Evolutionary conservation across 2,888 invertebrate species (phyloP), one percentile per base, ranked within the genome.

Genomic region (Hypsopygia costalis): DNA sequence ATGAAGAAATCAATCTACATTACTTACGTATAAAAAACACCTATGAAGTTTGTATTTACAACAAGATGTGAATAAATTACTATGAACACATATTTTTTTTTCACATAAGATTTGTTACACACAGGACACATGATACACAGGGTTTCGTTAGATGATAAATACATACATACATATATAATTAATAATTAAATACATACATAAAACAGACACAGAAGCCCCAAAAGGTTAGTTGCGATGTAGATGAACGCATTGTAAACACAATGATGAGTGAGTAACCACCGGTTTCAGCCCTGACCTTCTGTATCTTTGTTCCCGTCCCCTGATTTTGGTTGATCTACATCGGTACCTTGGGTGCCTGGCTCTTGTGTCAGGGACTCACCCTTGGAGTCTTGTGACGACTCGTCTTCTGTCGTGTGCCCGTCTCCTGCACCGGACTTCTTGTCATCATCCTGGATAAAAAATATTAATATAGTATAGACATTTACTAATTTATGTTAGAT

Each of bases 351-450:
- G 63, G 66, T 65, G 57, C 67, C 67, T 36, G 67, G 47, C 38
- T 56, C 61, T 45, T 52, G 51, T 43, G 55, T 49, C 52, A 39
- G 55, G 37, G 66, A 86, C 80, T 87, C 81, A 81, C 87, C 88
- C 80, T 89, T 89, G 20, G 89, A 89, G 72, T 89, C 89, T 69
- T 89, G 89, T 10, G 89, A 89, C 34, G 89, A 89, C 58, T 89
- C 89, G 46, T 89, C 89, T 67, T 89, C 89, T 46, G 89, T 88
- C 1, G 88, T 82, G 43, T 86, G 86, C 5, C 87, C 87, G 4
- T 87, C 88, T 0, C 85, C 87, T 22, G 81, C 73, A 5, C 69
- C 74, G 1, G 87, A 87, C 63, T 89, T 89, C 72, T 89, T 88
- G 68, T 89, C 89, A 71, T 89, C 89, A 85, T 89, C 88, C 89